A percentile compares a stretch with the other conserved stretches of the same genome.
These are phyloP conservation scores for Stenoptilia bipunctidactyla DNA, from an alignment of 2,888 invertebrate genomes.

Conservation along the genomic window DNA sequence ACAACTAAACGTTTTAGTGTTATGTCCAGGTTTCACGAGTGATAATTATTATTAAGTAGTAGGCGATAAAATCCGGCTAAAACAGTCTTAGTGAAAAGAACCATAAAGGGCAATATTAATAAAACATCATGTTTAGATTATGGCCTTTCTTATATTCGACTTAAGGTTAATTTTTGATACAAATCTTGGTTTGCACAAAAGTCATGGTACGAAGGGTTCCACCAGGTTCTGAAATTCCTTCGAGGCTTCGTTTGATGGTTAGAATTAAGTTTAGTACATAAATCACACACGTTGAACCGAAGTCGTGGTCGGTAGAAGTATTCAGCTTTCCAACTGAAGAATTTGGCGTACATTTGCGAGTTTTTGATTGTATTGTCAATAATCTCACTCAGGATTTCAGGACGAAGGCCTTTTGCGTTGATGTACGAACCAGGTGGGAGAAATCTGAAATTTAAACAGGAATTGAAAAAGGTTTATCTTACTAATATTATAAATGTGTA, in stretches of 20 bases:
- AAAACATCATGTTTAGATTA: too few species aligned
- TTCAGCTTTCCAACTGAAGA: constrained; percentile 53
- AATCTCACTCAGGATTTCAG: constrained; percentile 39
- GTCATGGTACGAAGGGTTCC: constrained; percentile 25
- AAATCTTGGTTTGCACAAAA: constrained; percentile 19
- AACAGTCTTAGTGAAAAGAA: too few species aligned
- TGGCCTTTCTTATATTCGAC: too few species aligned
- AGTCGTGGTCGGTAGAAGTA: constrained; percentile 34
- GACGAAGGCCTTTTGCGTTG: constrained; percentile 30
- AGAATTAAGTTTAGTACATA: constrained; percentile 38
- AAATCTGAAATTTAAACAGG: constrained; percentile 25
- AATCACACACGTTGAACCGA: constrained; percentile 32
- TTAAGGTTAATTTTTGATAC: constrained; percentile 51
- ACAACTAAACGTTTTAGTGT: too few species aligned
- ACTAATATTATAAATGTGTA: too few species aligned
- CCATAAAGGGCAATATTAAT: too few species aligned
- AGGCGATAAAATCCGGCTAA: too few species aligned
- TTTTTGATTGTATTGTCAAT: constrained; percentile 43
- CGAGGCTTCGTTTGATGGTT: constrained; percentile 14
- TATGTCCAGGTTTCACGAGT: too few species aligned
- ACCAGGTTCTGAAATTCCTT: constrained; percentile 37
- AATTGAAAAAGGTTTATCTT: too few species aligned
- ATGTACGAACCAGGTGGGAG: constrained; percentile 50
- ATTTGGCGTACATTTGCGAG: constrained; percentile 32
- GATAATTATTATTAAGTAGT: too few species aligned